These are phyloP conservation scores for Parasteatoda lunata DNA, from an alignment of 2,888 invertebrate genomes.

Conservation along the genomic window DNA sequence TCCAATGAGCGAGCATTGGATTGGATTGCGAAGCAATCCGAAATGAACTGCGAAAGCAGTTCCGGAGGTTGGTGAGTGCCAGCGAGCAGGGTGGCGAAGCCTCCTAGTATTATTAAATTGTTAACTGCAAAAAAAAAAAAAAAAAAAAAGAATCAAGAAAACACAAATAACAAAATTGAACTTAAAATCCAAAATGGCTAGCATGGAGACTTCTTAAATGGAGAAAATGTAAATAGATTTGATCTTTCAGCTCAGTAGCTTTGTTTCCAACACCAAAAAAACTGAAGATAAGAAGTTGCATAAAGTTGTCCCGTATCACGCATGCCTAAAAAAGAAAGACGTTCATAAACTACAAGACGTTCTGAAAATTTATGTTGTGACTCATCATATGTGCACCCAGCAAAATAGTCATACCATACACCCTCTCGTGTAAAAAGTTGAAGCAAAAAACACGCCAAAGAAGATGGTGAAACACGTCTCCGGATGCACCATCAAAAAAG, in stretches of 20 bases:
- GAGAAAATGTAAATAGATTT: conserved; percentile 30
- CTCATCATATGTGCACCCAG: conserved; percentile 19
- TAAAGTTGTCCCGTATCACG: conserved; percentile 39
- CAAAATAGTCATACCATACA: neutral
- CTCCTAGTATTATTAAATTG: no score
- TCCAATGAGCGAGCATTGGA: no score
- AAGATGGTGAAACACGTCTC: conserved; percentile 7
- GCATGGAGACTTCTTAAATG: no score
- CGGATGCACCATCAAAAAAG: conserved; percentile 35
- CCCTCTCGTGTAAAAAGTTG: neutral
- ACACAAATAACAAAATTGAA: no score
- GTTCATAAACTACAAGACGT: conserved; percentile 24
- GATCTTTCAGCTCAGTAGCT: conserved; percentile 21
- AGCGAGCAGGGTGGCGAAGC: no score
- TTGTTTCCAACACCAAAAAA: conserved; percentile 1
- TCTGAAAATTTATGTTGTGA: conserved; percentile 3
- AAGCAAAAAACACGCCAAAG: neutral
- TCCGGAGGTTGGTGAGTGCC: no score
- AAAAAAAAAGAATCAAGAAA: no score
- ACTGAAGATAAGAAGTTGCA: conserved; percentile 39
- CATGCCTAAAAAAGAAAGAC: conserved; percentile 6
- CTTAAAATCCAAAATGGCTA: no score
- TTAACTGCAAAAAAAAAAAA: no score
- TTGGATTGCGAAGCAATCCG: no score
- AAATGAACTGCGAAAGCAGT: no score